A percentile compares a stretch with the other conserved stretches of the same genome.
Conservation (phyloP, 2,888 invertebrate species). For the Syrista parreyssii region DNA sequence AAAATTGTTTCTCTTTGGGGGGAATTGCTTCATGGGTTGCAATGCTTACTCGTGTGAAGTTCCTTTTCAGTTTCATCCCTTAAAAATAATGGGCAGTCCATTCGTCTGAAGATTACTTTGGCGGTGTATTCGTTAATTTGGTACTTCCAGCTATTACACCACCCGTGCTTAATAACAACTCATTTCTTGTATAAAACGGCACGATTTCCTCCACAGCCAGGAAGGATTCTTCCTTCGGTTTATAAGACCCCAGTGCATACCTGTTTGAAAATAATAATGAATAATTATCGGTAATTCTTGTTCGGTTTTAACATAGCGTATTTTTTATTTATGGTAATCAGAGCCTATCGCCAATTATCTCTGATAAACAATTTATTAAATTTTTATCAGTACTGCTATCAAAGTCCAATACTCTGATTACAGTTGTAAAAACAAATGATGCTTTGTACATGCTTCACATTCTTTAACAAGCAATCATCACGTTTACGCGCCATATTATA, state of each 20-base stretch:
- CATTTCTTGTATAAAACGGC: constrained; percentile 54
- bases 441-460: not conserved
- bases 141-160: constrained; percentile 55
- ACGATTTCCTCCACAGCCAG: constrained; percentile 60
- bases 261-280: constrained; percentile 29
- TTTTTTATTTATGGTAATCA: not conserved
- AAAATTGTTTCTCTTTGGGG: not conserved
- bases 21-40: not conserved
- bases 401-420: too few relatives aligned
- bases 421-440: too few relatives aligned
- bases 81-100: not conserved
- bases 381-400: too few relatives aligned
- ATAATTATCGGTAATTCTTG: not conserved
- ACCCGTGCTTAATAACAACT: constrained; percentile 56
- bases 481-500: not conserved
- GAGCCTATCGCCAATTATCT: not conserved
- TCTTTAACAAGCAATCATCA: not conserved
- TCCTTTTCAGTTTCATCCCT: not conserved
- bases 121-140: constrained; percentile 56
- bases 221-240: constrained; percentile 61
- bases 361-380: too few relatives aligned
- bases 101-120: constrained; percentile 31
- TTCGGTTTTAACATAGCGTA: not conserved
- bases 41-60: not conserved
- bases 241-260: constrained; percentile 62